Evolutionary conservation across 1,140 invertebrate genomes (phyloP).

Genomic region (Hermetia illucens): DNA sequence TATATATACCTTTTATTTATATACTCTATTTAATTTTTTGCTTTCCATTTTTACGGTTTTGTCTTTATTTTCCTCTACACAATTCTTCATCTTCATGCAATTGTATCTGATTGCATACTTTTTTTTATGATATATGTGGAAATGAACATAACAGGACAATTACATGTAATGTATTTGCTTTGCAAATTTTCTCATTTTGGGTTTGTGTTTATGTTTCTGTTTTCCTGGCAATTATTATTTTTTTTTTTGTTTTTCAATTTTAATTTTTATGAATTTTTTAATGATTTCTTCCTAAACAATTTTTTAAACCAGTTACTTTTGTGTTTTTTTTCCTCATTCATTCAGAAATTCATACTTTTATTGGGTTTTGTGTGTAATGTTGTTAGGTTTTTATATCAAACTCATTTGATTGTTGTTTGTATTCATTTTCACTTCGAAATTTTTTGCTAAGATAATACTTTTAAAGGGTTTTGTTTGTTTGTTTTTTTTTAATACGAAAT

Average conservation of each 20-base stretch:
- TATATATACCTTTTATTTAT: conserved; percentile 3
- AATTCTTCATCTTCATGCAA: no score
- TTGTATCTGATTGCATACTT: no score
- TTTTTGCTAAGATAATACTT: neutral
- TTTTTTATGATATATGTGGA: no score
- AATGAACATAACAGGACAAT: no score
- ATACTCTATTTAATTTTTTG: conserved; percentile 8
- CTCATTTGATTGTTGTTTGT: no score
- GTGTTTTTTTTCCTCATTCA: neutral
- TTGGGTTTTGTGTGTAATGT: no score
- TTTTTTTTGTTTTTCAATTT: conserved; percentile 4
- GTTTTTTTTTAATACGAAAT: neutral
- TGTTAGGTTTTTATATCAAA: no score
- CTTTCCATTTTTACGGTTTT: neutral
- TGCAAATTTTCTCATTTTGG: no score
- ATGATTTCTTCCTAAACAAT: neutral
- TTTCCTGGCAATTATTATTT: no score
- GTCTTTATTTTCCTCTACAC: no score
- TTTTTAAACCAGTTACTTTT: neutral
- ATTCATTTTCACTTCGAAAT: neutral
- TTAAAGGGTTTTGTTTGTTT: neutral
- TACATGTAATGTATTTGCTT: no score
- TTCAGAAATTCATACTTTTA: neutral
- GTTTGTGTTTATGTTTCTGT: no score
- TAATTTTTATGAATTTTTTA: neutral